Conservation (phyloP, 2,888 invertebrate genomes). For the Cosmia pyralina region DNA sequence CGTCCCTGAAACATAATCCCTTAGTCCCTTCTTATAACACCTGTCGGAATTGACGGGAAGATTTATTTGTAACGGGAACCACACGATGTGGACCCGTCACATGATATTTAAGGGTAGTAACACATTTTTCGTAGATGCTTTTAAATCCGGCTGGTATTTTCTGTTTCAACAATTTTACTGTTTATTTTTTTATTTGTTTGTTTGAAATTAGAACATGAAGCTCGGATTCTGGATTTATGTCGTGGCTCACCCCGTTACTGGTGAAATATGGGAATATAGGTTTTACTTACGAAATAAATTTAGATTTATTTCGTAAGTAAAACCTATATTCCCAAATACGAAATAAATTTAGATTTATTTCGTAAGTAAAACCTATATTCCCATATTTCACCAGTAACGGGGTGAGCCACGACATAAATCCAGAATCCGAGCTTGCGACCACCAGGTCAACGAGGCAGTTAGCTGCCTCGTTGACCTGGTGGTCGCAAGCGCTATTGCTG, state of each 20-base stretch:
- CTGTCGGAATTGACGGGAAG: slow-evolving; percentile 29
- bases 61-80: slow-evolving; percentile 43
- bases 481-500: neutral
- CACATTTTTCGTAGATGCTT: slow-evolving; percentile 7
- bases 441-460: no score
- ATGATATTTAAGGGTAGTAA: slow-evolving; percentile 15
- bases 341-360: no score
- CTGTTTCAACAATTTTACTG: neutral
- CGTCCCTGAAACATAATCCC: slow-evolving; percentile 24
- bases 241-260: neutral
- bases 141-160: neutral
- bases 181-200: neutral
- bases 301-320: no score
- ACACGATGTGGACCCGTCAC: slow-evolving; percentile 2
- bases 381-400: neutral
- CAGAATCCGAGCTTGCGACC: neutral
- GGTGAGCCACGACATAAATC: neutral
- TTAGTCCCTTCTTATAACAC: slow-evolving; percentile 33
- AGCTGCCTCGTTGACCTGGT: no score
- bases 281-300: neutral
- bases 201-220: neutral
- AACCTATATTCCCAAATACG: no score
- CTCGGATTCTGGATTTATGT: neutral
- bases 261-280: neutral
- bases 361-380: neutral